phyloP scores from a whole-genome alignment of 2,888 invertebrate species.

The Peribatodes rhomboidaria region DNA sequence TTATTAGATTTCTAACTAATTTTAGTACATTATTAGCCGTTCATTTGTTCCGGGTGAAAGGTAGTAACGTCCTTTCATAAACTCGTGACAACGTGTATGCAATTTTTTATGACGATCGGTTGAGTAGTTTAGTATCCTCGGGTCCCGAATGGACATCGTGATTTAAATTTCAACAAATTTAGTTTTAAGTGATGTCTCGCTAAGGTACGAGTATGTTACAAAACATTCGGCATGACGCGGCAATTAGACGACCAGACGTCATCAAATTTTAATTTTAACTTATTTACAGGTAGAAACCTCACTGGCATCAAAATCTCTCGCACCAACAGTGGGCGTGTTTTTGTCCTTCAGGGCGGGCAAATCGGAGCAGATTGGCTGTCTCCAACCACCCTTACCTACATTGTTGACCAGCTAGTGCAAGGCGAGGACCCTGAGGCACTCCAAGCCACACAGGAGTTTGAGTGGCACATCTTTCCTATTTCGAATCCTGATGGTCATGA shows the following conservation, averaged over 20 bases:
- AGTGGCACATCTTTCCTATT: constrained; percentile 92
- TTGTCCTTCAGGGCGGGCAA: constrained; percentile 84
- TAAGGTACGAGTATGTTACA: no score
- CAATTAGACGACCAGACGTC: not conserved
- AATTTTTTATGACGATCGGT: no score
- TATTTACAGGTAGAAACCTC: constrained; percentile 72
- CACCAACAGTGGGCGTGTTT: constrained; percentile 58
- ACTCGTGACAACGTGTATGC: no score
- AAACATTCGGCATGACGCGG: no score
- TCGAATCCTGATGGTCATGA: constrained; percentile 93
- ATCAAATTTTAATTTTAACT: not conserved
- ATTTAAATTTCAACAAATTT: no score
- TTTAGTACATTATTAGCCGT: no score
- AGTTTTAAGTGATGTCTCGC: no score
- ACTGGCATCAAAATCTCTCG: constrained; percentile 78
- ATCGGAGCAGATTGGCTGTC: constrained; percentile 93
- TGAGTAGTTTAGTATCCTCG: no score
- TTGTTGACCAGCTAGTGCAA: constrained; percentile 87
- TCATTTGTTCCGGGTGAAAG: no score
- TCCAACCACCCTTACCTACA: constrained; percentile 88
- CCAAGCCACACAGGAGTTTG: constrained; percentile 83
- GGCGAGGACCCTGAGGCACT: constrained; percentile 81
- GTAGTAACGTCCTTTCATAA: no score
- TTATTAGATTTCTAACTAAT: not conserved
- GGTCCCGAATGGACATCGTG: no score